Base-by-base conservation (phyloP, 2,888 invertebrate species). In the Parasteatoda lunata region DNA sequence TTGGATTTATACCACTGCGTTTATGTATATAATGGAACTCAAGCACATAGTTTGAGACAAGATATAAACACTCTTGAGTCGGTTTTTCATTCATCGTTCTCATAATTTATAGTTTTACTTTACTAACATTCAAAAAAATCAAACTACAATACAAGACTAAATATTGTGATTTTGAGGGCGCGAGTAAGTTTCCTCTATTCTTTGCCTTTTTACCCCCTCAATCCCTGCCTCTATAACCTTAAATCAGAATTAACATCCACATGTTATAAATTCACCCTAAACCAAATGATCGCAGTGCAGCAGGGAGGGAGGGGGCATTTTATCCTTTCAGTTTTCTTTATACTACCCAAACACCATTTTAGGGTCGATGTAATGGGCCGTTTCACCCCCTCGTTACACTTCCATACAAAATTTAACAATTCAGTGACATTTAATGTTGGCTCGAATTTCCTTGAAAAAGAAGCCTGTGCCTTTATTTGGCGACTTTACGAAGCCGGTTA, bases 231-330 rank as follows among this genome's bases (percentile, higher is more conserved):
- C 30, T 30, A 30, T 30, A 30, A 30, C 30, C 52, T 73, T 80
- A 80, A 80, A 80, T 80, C 80, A 80, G 80, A 80, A 73, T 68
- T 80, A 80, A 52, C 80, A 80, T 80, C 73, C 80, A 64, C 71
- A 49, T 49, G 9, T 51, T 52, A 49, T 70, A 80, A 65, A 49
- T 72, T 65, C 66, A 51, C 59, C 30, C 52, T n/a, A 73, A 15
- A 72, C 52, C 72, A 49, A 66, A 80, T 80, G 65, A 73, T 45
- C 48, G 64, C 64, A 11, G 59, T 71, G 64, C 30, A 30, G 30
- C 30, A 30, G 30, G 30, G 30, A 30, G 30, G 71, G 30, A 71
- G 65, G 52, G 47, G 30, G 54, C 69, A 77, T 11, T 68, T 66
- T 66, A 52, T 30, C 52, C 72, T 52, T 73, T 80, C 72, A 59